These are phyloP conservation scores for Helicoverpa armigera DNA, from an alignment of 1,140 invertebrate species.

Conservation along the genomic window DNA sequence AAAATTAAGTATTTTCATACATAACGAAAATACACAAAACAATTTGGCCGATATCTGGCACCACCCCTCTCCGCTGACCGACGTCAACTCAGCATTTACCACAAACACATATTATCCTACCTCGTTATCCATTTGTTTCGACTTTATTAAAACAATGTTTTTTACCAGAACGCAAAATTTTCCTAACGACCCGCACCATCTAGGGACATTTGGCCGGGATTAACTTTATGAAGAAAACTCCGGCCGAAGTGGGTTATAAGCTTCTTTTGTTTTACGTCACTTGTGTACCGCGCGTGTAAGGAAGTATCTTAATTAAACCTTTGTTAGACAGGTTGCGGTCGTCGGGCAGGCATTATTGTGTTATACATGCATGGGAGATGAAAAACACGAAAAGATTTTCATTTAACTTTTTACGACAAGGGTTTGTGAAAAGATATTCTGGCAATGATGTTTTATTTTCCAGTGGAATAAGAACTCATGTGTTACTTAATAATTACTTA, in stretches of 20 bases:
- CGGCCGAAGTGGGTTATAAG: constrained; percentile 43
- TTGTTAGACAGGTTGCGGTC: constrained; percentile 41
- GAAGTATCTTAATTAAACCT: constrained; percentile 48
- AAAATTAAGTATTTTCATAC: too few relatives aligned
- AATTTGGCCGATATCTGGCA: too few relatives aligned
- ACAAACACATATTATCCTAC: background rate
- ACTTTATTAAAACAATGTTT: constrained; percentile 34
- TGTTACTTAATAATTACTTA: too few relatives aligned
- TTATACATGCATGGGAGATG: background rate
- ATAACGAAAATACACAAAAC: too few relatives aligned
- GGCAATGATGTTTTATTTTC: background rate
- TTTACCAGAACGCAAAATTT: constrained; percentile 31
- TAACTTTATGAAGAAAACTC: constrained; percentile 40
- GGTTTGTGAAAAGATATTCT: background rate
- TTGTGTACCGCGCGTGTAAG: constrained; percentile 24
- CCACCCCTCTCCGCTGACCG: too few relatives aligned
- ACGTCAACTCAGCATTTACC: background rate
- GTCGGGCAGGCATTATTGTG: constrained; percentile 9
- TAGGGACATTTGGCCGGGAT: constrained; percentile 26
- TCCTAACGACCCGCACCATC: constrained; percentile 37
- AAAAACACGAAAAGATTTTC: too few relatives aligned
- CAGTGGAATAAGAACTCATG: too few relatives aligned
- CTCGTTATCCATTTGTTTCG: constrained; percentile 16
- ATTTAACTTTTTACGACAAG: too few relatives aligned
- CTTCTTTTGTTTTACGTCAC: constrained; percentile 47